Evolutionary conservation across 1,140 invertebrate species (phyloP).

Genomic region (Parapsyche elsis): DNA sequence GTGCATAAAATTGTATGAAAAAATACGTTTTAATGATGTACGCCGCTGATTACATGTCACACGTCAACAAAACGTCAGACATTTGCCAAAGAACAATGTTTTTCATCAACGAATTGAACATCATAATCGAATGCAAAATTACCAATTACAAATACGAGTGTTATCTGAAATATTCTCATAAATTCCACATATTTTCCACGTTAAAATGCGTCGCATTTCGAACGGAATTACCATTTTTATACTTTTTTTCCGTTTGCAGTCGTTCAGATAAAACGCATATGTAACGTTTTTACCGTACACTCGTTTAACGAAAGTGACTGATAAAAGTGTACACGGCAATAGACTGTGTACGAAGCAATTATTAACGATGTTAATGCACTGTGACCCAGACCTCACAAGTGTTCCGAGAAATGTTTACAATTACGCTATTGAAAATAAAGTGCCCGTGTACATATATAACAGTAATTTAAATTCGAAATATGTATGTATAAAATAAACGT

Average conservation of each 20-base stretch:
- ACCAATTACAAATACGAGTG: no score
- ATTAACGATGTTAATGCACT: conserved; percentile 26
- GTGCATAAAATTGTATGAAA: background rate
- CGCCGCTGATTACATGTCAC: conserved; percentile 1
- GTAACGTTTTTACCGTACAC: no score
- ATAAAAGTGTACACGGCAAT: conserved; percentile 7
- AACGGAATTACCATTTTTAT: no score
- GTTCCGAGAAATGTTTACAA: conserved; percentile 30
- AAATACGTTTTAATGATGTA: background rate
- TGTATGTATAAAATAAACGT: background rate
- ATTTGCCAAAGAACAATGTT: background rate
- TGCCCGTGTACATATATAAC: conserved; percentile 4
- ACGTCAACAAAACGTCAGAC: background rate
- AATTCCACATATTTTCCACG: no score
- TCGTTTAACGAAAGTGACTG: background rate
- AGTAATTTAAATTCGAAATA: background rate
- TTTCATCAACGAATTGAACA: background rate
- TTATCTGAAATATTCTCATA: no score
- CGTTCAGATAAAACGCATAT: no score
- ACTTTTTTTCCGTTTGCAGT: no score
- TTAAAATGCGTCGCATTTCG: no score
- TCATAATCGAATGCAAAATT: no score
- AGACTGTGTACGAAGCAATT: conserved; percentile 15
- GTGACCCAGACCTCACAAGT: conserved; percentile 33
- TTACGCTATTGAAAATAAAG: conserved; percentile 22